Evolutionary conservation across 2,113 vertebrate species (phyloP), one percentile per base, ranked within the genome.

Genomic region (Capreolus pygargus): DNA sequence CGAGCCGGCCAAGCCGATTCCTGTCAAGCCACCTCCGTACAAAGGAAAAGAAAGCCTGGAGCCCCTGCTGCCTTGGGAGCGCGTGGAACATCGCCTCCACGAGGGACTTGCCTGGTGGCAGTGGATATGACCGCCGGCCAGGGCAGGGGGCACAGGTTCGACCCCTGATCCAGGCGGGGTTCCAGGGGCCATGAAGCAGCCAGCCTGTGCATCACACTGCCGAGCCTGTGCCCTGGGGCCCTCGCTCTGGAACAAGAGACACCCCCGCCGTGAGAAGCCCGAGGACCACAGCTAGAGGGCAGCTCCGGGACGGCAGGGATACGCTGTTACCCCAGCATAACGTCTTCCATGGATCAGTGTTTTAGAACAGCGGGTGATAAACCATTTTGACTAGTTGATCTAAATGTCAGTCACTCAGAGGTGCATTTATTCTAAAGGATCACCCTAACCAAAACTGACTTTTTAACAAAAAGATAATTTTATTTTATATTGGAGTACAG

Each of bases 251-350:
- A 23, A 23, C n/a, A 23, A 19, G n/a, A 70, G 67, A 70, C 19
- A 6, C 19, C 67, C 1, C 9, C 0, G 0, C 19, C 1, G 19
- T 12, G n/a, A 70, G 67, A 39, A 1, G 0, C 19, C n/a, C 9
- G 11, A 39, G 67, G 67, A 12, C 67, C 67, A 36, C 64, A 39
- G 64, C 9, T 11, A 70, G 67, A 36, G n/a, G 19, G 52, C 52
- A 54, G 52, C 52, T 54, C 52, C 52, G 16, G 16, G 52, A 54
- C 5, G 17, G 10, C 67, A 23, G 67, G 67, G 19, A 1, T 6
- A 36, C 19, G 4, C n/a, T 12, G 19, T 5, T 23, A 12, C 17
- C 64, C n/a, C 19, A 6, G 67, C n/a, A 70, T 7, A 36, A 1
- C 67, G 6, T 12, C n/a, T 12, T 36, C 67, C 67, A 36, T 23